Evolutionary conservation across 1,140 invertebrate genomes (phyloP), one percentile per base, ranked within the genome.

Genomic region (Calephelis virginiensis): DNA sequence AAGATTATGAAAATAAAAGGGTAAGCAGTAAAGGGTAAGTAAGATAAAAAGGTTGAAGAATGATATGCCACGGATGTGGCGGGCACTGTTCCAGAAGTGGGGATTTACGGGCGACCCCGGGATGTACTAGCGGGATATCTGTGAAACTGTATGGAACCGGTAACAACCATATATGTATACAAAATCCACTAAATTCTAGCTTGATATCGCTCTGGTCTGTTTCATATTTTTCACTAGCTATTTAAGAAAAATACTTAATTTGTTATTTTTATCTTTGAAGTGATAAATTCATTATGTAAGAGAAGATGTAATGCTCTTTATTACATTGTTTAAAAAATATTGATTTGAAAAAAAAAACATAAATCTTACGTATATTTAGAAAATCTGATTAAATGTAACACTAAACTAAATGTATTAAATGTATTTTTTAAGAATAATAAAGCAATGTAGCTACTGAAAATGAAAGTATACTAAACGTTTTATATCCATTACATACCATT

Each of bases 41-140:
- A 28, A n/a, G 50, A 53, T 53, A 53, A 14, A 53, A 53, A 17
- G 14, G 50, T 53, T 53, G 50, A 53, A 53, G 50, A 53, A 53
- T 53, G 14, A 53, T 53, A 53, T 17, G 50, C 9, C 50, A 17
- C 50, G 17, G 50, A 53, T 53, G 50, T 53, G 50, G 50, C 50
- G 50, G 50, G 50, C 50, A 53, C 14, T 17, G 50, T 53, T 53
- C 50, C 50, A 53, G 50, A 53, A 53, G 14, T 53, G 50, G 17
- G 50, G 50, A 53, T 53, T 53, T 53, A 53, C 50, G 13, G 50
- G 50, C 50, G 50, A 53, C 50, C 50, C 50, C 13, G 50, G 14
- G 50, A 53, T 53, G 17, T 53, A 53, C 14, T 53, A 50, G 50
- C 50, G 50, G 17, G 50, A 50, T 53, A 53, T 50, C 49, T 50